Evolutionary conservation across 1,140 invertebrate genomes (phyloP).

Genomic region (Drosophila orosa): DNA sequence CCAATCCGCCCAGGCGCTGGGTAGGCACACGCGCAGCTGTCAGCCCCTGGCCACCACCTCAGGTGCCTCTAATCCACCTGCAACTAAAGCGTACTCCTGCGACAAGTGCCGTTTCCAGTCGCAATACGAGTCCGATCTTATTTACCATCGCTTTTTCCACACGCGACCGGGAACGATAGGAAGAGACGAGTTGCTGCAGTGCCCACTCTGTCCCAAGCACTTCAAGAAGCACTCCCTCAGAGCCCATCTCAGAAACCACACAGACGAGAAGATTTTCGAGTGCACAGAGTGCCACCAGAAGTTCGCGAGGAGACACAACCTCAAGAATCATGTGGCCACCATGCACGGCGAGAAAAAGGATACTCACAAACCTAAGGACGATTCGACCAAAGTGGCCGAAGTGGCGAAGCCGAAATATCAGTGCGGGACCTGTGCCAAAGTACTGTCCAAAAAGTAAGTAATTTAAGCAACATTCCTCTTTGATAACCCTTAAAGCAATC

Average conservation of each 20-base stretch:
- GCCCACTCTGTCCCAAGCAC: conserved; percentile 88
- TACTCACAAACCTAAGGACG: neutral
- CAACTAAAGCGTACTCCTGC: conserved; percentile 36
- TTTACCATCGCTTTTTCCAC: conserved; percentile 75
- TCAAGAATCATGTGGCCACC: conserved; percentile 86
- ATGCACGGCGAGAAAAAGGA: conserved; percentile 77
- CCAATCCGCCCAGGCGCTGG: conserved; percentile 89
- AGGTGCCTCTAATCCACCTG: neutral
- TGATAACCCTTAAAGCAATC: neutral
- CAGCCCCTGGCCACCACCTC: conserved; percentile 83
- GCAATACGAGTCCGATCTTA: conserved; percentile 67
- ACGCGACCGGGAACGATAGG: conserved; percentile 71
- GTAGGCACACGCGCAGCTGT: conserved; percentile 87
- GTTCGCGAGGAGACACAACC: conserved; percentile 88
- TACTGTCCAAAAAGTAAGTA: conserved; percentile 88
- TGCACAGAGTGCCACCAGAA: conserved; percentile 86
- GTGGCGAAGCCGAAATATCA: conserved; percentile 70
- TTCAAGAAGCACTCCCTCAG: conserved; percentile 89
- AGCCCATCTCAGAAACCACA: conserved; percentile 89
- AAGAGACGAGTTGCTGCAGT: conserved; percentile 85
- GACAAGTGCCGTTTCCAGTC: conserved; percentile 69
- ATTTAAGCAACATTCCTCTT: neutral
- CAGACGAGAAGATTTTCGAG: conserved; percentile 90
- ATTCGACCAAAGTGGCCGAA: neutral
- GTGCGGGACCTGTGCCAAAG: conserved; percentile 87